These are phyloP conservation scores for Rhinolophus sinicus DNA, from an alignment of 2,113 vertebrate species.

Conservation along the genomic window DNA sequence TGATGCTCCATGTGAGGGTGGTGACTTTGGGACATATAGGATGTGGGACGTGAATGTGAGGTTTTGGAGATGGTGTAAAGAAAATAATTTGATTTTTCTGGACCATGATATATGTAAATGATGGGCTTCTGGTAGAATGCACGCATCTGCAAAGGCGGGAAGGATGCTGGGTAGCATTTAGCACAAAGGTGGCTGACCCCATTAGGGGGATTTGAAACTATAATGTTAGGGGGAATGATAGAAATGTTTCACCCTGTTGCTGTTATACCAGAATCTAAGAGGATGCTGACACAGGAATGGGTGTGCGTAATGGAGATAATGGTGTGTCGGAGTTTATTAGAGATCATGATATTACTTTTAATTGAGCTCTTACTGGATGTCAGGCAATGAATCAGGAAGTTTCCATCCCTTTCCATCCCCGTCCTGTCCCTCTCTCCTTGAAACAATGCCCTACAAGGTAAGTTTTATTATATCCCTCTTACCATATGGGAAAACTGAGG, in stretches of 20 bases:
- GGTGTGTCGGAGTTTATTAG: neutral
- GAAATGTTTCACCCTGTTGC: neutral
- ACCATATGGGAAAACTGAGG: neutral
- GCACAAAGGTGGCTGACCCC: neutral
- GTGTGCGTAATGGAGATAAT: neutral
- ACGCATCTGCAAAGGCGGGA: neutral
- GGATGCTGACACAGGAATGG: neutral
- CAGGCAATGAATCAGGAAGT: neutral
- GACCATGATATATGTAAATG: neutral
- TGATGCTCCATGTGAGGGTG: neutral
- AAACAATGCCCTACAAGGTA: neutral
- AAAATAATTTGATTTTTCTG: neutral
- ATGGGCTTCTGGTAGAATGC: neutral
- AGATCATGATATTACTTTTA: neutral
- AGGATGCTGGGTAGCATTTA: neutral
- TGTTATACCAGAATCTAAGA: neutral
- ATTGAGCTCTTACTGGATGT: neutral
- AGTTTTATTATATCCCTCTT: conserved; percentile 21
- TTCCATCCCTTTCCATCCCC: neutral
- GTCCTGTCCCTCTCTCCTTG: neutral
- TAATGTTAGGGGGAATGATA: neutral
- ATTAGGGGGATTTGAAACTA: neutral
- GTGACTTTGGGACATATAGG: neutral
- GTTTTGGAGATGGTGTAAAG: neutral
- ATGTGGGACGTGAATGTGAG: neutral